Evolutionary conservation across 2,888 invertebrate species (phyloP).

Genomic region (Ypsolopha scabrella): DNA sequence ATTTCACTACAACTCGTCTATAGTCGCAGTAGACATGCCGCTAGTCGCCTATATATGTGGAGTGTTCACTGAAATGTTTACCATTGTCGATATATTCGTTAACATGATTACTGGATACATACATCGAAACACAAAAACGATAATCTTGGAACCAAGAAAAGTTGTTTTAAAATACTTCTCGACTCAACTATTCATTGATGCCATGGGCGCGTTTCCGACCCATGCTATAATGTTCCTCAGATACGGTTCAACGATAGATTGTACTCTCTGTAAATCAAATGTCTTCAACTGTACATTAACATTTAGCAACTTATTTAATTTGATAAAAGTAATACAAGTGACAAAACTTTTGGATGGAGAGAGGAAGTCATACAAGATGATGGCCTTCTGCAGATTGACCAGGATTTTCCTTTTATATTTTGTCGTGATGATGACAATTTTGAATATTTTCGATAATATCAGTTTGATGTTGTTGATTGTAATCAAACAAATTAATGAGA

Average conservation of each 20-base stretch:
- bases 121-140: slow-evolving; percentile 11
- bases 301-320: too few species aligned
- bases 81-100: slow-evolving; percentile 18
- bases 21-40: slow-evolving; percentile 10
- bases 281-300: too few species aligned
- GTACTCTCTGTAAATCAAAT: too few species aligned
- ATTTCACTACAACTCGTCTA: slow-evolving; percentile 17
- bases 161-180: slow-evolving; percentile 18
- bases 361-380: too few species aligned
- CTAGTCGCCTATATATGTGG: slow-evolving; percentile 12
- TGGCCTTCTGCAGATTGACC: too few species aligned
- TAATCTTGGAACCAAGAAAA: slow-evolving; percentile 15
- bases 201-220: slow-evolving; percentile 20
- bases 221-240: slow-evolving; percentile 19
- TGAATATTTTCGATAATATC: too few species aligned
- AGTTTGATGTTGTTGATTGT: too few species aligned
- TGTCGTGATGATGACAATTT: too few species aligned
- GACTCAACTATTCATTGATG: slow-evolving; percentile 21
- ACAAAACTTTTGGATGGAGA: too few species aligned
- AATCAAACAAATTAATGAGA: too few species aligned
- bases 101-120: slow-evolving; percentile 20
- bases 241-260: slow-evolving; percentile 11
- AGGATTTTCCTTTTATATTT: too few species aligned
- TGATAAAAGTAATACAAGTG: too few species aligned
- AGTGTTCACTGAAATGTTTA: slow-evolving; percentile 13